Base-by-base conservation (phyloP, 2,888 invertebrate species). In the Erannis defoliaria region DNA sequence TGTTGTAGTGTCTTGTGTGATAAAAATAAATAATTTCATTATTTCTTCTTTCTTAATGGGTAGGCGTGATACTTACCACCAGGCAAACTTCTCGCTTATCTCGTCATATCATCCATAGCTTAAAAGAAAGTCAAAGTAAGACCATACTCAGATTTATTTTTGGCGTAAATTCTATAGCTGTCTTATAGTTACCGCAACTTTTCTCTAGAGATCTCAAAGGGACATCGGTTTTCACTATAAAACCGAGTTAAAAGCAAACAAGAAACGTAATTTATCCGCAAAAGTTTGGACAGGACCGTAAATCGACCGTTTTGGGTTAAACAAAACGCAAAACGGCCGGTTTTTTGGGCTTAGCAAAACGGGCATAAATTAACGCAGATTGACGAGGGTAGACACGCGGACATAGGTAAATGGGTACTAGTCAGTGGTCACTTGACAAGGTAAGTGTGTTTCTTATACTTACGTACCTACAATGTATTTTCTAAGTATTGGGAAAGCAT, bases 301-400 rank as follows among this genome's bases (percentile, higher is more conserved):
- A 89, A 90, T 89, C 85, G 85, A 78, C 58, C 82, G 89, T 88
- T 89, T 88, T 82, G 62, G 88, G 91, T 86, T 81, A 86, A 88
- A 88, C 87, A 89, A 89, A 89, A 82, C 73, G 84, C 45, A 56
- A 56, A 61, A 55, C 45, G 51, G 12, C 14, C 60, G 84, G 89
- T 86, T 90, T 88, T 89, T 89, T 82, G 68, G 88, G 91, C 86
- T 81, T 86, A 88, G 87, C 86, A 89, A 89, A 89, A 82, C 73
- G 84, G 80, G 77, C 76, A 89, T 91, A 91, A 92, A 91, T 91
- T 90, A 90, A 75, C 81, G 50, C 64, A 74, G 85, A 89, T 84
- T 91, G 92, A 91, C 88, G 82, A 85, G 91, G 92, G 92, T 92
- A 61, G 82, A 81, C 84, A 82, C 68, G 77, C 72, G 76, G 78